Evolutionary conservation across 2,888 invertebrate species (phyloP).

Genomic region (Biston betularia): DNA sequence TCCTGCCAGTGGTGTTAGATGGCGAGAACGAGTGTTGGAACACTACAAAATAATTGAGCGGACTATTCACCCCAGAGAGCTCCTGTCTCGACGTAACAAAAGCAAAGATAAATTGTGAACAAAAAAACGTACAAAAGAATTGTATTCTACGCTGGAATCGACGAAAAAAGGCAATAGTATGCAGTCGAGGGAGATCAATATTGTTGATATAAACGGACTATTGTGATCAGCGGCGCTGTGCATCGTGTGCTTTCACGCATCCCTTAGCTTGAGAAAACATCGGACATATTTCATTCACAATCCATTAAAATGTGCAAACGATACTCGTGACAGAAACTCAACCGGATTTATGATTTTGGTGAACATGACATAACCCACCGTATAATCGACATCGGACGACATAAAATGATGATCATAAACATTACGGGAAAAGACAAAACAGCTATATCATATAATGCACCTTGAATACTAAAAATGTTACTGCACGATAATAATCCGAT

Average conservation of each 20-base stretch:
- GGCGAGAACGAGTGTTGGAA: slow-evolving; percentile 49
- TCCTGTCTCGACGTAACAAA: slow-evolving; percentile 66
- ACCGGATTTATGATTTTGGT: neutral
- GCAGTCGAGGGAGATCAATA: slow-evolving; percentile 73
- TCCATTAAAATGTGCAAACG: neutral
- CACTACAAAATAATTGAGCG: slow-evolving; percentile 70
- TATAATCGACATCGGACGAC: neutral
- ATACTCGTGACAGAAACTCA: neutral
- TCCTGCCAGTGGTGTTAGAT: slow-evolving; percentile 23
- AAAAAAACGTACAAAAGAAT: slow-evolving; percentile 77
- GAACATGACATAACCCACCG: neutral
- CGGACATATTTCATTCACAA: slow-evolving; percentile 2
- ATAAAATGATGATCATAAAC: neutral
- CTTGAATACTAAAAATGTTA: slow-evolving; percentile 37
- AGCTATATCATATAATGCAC: slow-evolving; percentile 7
- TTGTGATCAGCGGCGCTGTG: slow-evolving; percentile 61
- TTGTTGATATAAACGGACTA: slow-evolving; percentile 74
- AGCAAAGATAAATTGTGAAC: slow-evolving; percentile 73
- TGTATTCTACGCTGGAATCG: slow-evolving; percentile 67
- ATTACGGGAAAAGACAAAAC: neutral
- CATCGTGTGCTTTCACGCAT: slow-evolving; percentile 47
- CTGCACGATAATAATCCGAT: slow-evolving; percentile 55
- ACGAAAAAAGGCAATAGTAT: slow-evolving; percentile 64
- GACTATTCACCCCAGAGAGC: slow-evolving; percentile 67
- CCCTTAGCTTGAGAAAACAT: slow-evolving; percentile 5